Conservation (phyloP, 2,888 invertebrate genomes). For the Pyrocoelia pectoralis region DNA sequence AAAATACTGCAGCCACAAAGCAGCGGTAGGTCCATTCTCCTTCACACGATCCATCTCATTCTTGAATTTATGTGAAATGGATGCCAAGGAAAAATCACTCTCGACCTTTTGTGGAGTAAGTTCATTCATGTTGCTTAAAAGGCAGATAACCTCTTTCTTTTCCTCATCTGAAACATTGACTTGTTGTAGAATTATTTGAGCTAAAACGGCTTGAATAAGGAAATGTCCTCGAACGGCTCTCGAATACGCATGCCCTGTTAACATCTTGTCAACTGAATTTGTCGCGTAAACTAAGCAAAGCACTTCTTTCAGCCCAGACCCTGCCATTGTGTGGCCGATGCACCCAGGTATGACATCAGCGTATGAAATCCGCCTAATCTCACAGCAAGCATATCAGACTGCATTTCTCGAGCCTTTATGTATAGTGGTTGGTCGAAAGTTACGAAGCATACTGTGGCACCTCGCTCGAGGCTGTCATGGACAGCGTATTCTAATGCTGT, state of each 20-base stretch:
- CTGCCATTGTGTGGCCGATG: conserved; percentile 41
- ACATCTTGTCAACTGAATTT: conserved; percentile 37
- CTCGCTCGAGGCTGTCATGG: no score
- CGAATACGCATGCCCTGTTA: conserved; percentile 36
- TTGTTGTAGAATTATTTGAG: conserved; percentile 25
- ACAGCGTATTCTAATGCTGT: conserved; percentile 32
- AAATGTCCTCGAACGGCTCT: conserved; percentile 38
- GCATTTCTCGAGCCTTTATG: conserved; percentile 36
- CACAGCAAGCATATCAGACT: conserved; percentile 9
- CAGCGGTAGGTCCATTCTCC: conserved; percentile 25
- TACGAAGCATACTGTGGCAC: no score
- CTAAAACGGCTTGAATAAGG: conserved; percentile 32
- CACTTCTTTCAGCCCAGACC: conserved; percentile 39
- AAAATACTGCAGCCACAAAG: conserved; percentile 30
- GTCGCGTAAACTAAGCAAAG: conserved; percentile 35
- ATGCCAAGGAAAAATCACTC: conserved; percentile 16
- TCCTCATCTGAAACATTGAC: conserved; percentile 21
- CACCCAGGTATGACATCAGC: no score
- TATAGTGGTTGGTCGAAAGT: neutral
- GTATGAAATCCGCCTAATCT: conserved; percentile 33
- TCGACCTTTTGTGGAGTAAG: neutral
- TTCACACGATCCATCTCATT: conserved; percentile 26
- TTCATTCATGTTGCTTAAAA: conserved; percentile 2
- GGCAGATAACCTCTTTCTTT: neutral
- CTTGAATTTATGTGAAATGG: no score